Percentiles rank a stretch among this genome's conserved stretches.
Evolutionary conservation across 2,113 vertebrate species (phyloP).

Genomic region (Dinomys branickii): DNA sequence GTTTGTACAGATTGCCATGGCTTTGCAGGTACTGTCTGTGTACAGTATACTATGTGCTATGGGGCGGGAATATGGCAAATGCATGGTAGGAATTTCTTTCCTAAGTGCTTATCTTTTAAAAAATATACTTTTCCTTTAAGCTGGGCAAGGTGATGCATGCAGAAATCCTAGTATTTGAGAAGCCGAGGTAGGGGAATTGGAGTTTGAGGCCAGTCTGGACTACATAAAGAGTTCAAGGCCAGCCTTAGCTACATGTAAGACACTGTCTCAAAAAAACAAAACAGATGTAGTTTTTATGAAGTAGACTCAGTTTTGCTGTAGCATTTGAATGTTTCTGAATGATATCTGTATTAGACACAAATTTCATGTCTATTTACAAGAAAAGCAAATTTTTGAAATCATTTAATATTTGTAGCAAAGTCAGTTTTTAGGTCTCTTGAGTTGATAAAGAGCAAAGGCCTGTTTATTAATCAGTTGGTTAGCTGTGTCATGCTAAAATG

Average conservation of each 20-base stretch:
- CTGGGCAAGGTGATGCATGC: not conserved
- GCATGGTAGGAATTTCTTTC: not conserved
- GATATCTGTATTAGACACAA: not conserved
- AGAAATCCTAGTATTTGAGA: not conserved
- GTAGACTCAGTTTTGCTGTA: not conserved
- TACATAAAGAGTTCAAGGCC: not conserved
- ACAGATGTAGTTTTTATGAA: not conserved
- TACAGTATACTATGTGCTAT: not conserved
- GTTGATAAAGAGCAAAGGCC: not conserved
- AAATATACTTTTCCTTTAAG: not conserved
- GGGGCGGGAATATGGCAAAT: not conserved
- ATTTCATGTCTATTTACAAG: not conserved
- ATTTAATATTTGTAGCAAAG: slow-evolving; percentile 31
- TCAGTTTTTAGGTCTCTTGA: slow-evolving; percentile 5
- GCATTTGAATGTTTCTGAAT: not conserved
- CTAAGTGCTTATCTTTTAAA: not conserved
- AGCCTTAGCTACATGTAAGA: not conserved
- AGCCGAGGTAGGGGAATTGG: not conserved
- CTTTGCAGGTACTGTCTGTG: slow-evolving; percentile 91
- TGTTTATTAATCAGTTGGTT: not conserved
- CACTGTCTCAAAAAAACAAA: not conserved
- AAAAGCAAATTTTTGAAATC: slow-evolving; percentile 1
- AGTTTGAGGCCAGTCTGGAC: not conserved
- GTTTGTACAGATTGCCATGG: slow-evolving; percentile 99
- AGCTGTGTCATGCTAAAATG: not conserved